Conservation (phyloP, 2,888 invertebrate species). For the Drosophila paranaensis region DNA sequence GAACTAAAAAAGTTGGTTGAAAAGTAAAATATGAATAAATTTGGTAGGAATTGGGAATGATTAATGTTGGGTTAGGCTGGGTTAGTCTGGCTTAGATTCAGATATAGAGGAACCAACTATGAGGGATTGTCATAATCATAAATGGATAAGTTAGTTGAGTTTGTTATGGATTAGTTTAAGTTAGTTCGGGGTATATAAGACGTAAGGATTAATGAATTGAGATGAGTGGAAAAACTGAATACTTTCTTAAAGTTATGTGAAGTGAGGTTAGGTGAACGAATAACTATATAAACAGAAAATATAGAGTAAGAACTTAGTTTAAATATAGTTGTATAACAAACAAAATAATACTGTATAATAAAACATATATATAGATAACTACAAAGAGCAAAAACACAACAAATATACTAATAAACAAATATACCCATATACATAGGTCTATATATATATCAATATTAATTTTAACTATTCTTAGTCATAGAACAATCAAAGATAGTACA, state of each 20-base stretch:
- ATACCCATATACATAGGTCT: no score
- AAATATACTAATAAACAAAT: constrained; percentile 29
- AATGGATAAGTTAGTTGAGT: no score
- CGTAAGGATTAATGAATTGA: no score
- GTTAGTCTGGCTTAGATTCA: background rate
- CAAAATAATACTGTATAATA: constrained; percentile 14
- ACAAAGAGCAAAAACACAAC: constrained; percentile 4
- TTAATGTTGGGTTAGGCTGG: no score
- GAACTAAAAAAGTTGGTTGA: no score
- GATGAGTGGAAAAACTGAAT: no score
- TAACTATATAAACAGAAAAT: background rate
- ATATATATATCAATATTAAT: background rate
- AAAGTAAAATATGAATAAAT: no score
- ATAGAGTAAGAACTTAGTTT: background rate
- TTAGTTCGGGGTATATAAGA: no score
- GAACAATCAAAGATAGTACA: background rate
- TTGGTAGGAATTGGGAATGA: no score
- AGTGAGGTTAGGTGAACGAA: background rate
- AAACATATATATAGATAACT: background rate
- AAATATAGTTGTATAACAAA: constrained; percentile 20
- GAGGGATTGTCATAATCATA: no score
- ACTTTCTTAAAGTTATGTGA: no score
- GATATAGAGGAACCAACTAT: background rate
- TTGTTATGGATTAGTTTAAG: no score
- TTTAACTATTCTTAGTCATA: background rate